Evolutionary conservation across 2,113 vertebrate genomes (phyloP).

Genomic region (Zootoca vivipara): DNA sequence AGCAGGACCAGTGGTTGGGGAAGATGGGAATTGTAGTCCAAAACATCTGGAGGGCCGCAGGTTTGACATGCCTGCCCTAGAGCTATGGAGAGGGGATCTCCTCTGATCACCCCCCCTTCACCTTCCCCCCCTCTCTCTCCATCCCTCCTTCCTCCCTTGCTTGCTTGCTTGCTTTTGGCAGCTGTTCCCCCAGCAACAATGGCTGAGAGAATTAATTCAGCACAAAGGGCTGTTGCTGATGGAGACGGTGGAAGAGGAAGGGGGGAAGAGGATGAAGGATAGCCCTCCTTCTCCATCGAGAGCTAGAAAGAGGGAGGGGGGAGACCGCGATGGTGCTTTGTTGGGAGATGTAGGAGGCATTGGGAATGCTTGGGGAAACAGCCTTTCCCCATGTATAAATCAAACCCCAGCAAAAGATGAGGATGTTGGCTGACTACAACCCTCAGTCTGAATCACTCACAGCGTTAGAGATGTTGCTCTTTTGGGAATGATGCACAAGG

Average conservation of each 20-base stretch:
- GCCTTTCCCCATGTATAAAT: not conserved
- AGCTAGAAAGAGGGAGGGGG: not conserved
- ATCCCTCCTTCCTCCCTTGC: not conserved
- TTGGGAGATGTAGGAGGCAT: not conserved
- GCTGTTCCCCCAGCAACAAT: constrained; percentile 4
- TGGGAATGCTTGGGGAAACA: too few relatives aligned
- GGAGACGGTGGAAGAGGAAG: not conserved
- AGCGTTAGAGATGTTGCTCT: not conserved
- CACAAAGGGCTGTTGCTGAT: not conserved
- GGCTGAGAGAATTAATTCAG: constrained; percentile 1
- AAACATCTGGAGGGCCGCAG: too few relatives aligned
- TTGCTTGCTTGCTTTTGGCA: not conserved
- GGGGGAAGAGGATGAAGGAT: not conserved
- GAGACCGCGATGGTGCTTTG: not conserved
- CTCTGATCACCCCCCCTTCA: not conserved
- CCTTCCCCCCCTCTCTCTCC: not conserved
- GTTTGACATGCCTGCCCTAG: too few relatives aligned
- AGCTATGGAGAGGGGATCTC: not conserved
- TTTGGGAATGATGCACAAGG: not conserved
- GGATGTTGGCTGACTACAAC: not conserved
- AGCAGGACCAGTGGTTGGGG: too few relatives aligned
- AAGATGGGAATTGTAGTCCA: too few relatives aligned
- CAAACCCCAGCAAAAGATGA: not conserved
- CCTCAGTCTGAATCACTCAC: not conserved
- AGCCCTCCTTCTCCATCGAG: not conserved